These are phyloP conservation scores for Carollia perspicillata DNA, from an alignment of 2,113 vertebrate genomes.

Conservation along the genomic window DNA sequence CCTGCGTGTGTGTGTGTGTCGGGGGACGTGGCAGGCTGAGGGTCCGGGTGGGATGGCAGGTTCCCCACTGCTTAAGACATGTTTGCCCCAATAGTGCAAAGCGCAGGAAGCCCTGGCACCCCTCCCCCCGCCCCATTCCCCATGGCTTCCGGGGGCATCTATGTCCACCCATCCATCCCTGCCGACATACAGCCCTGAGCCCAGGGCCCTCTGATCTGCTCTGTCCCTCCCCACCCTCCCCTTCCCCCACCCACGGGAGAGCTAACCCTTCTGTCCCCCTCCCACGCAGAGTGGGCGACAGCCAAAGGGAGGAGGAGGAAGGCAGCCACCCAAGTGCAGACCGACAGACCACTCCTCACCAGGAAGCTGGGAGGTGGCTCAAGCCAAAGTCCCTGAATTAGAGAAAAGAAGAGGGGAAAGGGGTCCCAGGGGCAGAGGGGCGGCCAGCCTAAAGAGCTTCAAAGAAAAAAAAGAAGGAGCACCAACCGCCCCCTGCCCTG, in stretches of 20 bases:
- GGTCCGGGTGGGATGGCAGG: constrained; percentile 70
- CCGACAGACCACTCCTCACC: constrained; percentile 68
- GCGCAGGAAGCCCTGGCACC: constrained; percentile 68
- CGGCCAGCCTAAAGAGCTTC: constrained; percentile 62
- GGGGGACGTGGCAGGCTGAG: constrained; percentile 70
- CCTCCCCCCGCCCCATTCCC: constrained; percentile 63
- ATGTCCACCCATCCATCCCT: constrained; percentile 76
- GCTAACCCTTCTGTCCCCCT: constrained; percentile 16
- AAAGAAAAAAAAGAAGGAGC: constrained; percentile 19
- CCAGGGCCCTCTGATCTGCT: constrained; percentile 63
- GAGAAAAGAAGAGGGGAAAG: constrained; percentile 57
- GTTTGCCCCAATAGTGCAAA: constrained; percentile 79
- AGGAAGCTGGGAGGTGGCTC: constrained; percentile 61
- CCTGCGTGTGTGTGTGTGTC: background rate
- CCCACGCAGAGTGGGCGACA: constrained; percentile 12
- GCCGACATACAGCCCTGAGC: constrained; percentile 70
- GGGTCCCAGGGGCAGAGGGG: constrained; percentile 34
- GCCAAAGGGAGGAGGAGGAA: constrained; percentile 8
- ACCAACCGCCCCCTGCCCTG: constrained; percentile 1
- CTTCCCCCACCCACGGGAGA: background rate
- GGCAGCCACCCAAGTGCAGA: constrained; percentile 62
- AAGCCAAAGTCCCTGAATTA: constrained; percentile 78
- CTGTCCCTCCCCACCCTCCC: background rate
- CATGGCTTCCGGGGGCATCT: constrained; percentile 76
- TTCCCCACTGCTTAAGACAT: constrained; percentile 81